Base-by-base conservation (phyloP, 1,140 invertebrate genomes). In the Tetranychus cinnabarinus region DNA sequence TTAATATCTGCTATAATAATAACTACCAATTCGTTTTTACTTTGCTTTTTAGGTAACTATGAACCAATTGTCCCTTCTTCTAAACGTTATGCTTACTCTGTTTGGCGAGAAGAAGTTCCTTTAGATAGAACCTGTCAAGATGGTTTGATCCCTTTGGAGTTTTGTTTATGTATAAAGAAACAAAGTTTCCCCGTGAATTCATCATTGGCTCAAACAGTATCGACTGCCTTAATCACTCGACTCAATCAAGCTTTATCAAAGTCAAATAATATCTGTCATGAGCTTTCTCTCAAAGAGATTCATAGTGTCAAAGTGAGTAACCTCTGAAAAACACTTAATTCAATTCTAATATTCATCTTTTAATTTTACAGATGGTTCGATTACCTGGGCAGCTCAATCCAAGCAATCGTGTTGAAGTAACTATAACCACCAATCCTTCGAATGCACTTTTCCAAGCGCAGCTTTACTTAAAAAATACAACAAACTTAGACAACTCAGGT, bases 101-200 rank as follows among this genome's bases (percentile, higher is more conserved):
- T 58, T 42, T 58, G 37, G 37, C 36, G 37, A 0, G 37, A 58
- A 58, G 42, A 45, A 23, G n/a, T 64, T 36, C 63, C 63, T n/a
- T 13, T 33, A 6, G 42, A 54, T 34, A 63, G 63, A 56, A 59
- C 47, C 10, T 64, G 63, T 52, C 12, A 56, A 47, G 39, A 52
- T 35, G 60, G 60, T 37, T 39, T 62, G 15, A 64, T 64, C 33
- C 57, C 57, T 3, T 46, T 58, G 15, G 46, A 35, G 7, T 64
- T 58, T 46, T 64, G 63, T 36, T 47, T 61, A 31, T 64, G 63
- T 56, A n/a, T 12, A 45, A 31, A 50, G 13, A 47, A 50, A 47
- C 12, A 8, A 5, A 23, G 8, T 15, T 36, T 34, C 3, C 15
- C 13, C 2, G 23, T 8, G 4, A n/a, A 34, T 34, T n/a, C 34